Percentiles rank a stretch among this genome's conserved stretches.
phyloP scores from a whole-genome alignment of 1,140 invertebrate genomes.

The Drosophila parvula region DNA sequence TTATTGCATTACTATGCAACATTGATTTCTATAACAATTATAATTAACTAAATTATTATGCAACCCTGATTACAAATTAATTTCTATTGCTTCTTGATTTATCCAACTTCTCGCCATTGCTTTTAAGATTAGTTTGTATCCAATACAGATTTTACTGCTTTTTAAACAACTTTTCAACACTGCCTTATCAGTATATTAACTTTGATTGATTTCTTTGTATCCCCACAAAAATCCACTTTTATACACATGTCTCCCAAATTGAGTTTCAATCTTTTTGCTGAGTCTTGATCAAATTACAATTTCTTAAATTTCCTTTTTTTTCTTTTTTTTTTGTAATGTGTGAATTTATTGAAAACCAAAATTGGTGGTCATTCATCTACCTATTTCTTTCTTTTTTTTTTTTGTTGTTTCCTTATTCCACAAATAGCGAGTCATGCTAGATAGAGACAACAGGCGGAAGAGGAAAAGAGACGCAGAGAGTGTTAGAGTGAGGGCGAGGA shows the following conservation, averaged over 20 bases:
- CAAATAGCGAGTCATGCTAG: background rate
- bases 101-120: too few species aligned
- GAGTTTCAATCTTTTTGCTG: background rate
- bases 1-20: background rate
- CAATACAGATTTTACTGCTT: background rate
- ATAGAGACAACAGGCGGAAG: background rate
- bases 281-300: background rate
- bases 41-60: background rate
- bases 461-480: background rate
- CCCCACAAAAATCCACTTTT: background rate
- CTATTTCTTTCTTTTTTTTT: background rate
- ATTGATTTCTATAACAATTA: background rate
- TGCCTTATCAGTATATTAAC: too few species aligned
- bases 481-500: slow-evolving; percentile 11
- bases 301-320: background rate
- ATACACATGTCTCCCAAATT: background rate
- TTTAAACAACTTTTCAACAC: background rate
- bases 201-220: background rate
- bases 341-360: slow-evolving; percentile 63
- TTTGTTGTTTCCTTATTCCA: background rate
- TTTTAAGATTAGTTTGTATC: too few species aligned
- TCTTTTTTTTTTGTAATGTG: slow-evolving; percentile 45
- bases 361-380: slow-evolving; percentile 21
- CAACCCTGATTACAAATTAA: too few species aligned
- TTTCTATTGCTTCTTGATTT: too few species aligned